Evolutionary conservation across 1,140 invertebrate genomes (phyloP).

Genomic region (Aphelinus certus): DNA sequence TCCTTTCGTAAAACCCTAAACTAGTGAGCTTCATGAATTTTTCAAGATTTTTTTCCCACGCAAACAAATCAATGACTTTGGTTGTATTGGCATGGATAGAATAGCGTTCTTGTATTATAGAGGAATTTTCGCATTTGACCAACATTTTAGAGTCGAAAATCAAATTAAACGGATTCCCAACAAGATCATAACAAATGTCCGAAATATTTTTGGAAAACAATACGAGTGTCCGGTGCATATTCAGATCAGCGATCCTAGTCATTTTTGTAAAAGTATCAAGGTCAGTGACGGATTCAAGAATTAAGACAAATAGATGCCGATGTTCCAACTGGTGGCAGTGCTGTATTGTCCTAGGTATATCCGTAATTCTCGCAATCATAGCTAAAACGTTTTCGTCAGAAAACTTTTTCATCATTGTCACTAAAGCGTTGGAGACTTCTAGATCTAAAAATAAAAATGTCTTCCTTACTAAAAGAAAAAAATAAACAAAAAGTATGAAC

Average conservation of each 20-base stretch:
- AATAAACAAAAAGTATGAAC: too few species aligned
- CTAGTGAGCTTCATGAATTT: background rate
- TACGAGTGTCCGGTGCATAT: background rate
- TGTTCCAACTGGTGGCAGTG: background rate
- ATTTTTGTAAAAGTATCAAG: background rate
- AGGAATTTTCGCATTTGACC: background rate
- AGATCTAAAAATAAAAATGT: background rate
- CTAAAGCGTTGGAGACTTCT: background rate
- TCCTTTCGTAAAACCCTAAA: background rate
- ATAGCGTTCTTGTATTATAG: background rate
- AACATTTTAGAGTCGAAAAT: background rate
- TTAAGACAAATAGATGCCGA: background rate
- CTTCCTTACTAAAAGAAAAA: too few species aligned
- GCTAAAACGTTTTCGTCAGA: background rate
- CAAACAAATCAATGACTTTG: background rate
- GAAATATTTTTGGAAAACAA: background rate
- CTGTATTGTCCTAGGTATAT: background rate
- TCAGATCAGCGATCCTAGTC: background rate
- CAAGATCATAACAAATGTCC: background rate
- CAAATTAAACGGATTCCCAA: slow-evolving; percentile 8
- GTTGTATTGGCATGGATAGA: slow-evolving; percentile 2
- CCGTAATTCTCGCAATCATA: background rate
- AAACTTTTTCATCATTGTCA: background rate
- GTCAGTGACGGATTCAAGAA: background rate
- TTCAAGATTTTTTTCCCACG: background rate